Base-by-base conservation (phyloP, 53 echinoderm and acorn worm species). In the Mesocentrotus franciscanus region DNA sequence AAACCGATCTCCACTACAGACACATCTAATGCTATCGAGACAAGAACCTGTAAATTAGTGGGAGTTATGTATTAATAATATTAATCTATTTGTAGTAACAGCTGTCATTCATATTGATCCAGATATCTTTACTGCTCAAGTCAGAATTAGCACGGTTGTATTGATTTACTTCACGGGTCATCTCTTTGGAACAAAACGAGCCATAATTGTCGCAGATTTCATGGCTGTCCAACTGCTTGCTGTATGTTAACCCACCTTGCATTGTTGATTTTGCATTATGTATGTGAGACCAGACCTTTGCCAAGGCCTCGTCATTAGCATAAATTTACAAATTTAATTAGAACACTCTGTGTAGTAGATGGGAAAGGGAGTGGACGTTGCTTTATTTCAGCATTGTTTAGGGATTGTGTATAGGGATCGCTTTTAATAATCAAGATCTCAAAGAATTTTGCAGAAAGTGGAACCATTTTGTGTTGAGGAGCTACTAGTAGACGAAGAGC, bases 251-350 rank as follows among this genome's bases (percentile, higher is more conserved):
- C 49, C 85, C n/a, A 16, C 10, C n/a, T 85, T 85, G 56, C 35
- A 85, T 58, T 85, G 87, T 85, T 85, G 24, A 85, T 85, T 26
- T 58, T 85, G 87, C 87, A 85, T 85, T 79, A 79, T 16, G 17
- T 39, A 39, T 39, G 17, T 7, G 18, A 79, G 58, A 85, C n/a
- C 10, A n/a, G 27, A 22, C 7, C 18, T 16, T 17, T 18, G 14
- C 26, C 56, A 2, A 12, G 58, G 2, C n/a, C 36, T 81, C 81
- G 0, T 39, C 34, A 85, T 85, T 85, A 57, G 87, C 87, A 85
- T 85, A n/a, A 85, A 56, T 85, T 56, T 56, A 58, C 87, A 58
- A 57, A 85, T 57, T 85, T 85, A 85, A 85, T 85, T 85, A 85
- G 1, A 18, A 7, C 18, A 83, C 42, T 39, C 20, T 4, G 42